Conservation (phyloP, 2,113 vertebrate species). For the Ochotona princeps region DNA sequence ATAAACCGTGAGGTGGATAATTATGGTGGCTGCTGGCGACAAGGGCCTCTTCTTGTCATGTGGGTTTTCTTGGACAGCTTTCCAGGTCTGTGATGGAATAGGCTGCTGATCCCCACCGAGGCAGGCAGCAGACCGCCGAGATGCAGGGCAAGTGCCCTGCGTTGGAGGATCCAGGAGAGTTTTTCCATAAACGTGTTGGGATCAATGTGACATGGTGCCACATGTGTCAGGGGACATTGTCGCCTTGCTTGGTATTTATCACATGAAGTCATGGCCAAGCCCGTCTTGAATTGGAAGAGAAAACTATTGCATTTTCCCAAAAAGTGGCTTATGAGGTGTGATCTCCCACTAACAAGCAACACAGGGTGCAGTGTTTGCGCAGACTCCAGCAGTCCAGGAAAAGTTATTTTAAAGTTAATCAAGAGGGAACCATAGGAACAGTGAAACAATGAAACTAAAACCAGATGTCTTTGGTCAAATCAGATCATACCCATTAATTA, state of each 20-base stretch:
- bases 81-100: constrained; percentile 75
- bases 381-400: neutral
- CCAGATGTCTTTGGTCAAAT: constrained; percentile 26
- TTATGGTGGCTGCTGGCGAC: constrained; percentile 80
- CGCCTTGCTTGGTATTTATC: neutral
- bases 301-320: neutral
- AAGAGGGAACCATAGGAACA: neutral
- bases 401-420: constrained; percentile 54
- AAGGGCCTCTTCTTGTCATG: constrained; percentile 48
- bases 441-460: constrained; percentile 44
- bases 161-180: neutral
- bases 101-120: constrained; percentile 53
- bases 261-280: neutral
- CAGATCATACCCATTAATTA: constrained; percentile 35
- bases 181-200: neutral
- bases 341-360: constrained; percentile 5
- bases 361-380: neutral
- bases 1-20: constrained; percentile 83
- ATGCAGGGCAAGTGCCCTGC: neutral
- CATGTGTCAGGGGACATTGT: neutral
- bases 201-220: neutral
- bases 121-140: constrained; percentile 25
- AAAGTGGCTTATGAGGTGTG: neutral
- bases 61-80: constrained; percentile 73
- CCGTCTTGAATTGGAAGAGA: neutral